Evolutionary conservation across 2,888 invertebrate species (phyloP).

Genomic region (Tribolium freemani): DNA sequence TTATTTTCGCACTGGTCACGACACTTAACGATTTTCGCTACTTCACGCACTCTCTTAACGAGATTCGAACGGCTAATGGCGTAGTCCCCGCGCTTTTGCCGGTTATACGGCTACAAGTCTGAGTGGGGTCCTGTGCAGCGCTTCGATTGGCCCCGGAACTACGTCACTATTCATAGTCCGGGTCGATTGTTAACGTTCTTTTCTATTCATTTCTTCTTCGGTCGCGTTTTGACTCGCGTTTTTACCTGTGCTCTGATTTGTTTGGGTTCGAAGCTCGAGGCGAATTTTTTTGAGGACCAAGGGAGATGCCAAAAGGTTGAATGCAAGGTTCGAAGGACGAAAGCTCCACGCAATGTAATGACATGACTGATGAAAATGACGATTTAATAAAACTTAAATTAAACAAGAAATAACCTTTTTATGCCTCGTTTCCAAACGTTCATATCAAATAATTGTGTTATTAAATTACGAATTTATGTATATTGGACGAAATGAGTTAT

Average conservation of each 20-base stretch:
- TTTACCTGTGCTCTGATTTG: slow-evolving; percentile 21
- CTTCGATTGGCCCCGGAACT: slow-evolving; percentile 48
- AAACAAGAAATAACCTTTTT: background rate
- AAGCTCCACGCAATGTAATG: background rate
- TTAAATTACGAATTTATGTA: background rate
- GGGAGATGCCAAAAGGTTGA: background rate
- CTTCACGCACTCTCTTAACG: slow-evolving; percentile 17
- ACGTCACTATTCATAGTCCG: slow-evolving; percentile 51
- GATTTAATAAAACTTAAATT: too few relatives aligned
- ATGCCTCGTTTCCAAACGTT: background rate
- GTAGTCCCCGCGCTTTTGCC: slow-evolving; percentile 52
- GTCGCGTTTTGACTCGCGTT: background rate
- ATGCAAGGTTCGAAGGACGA: background rate
- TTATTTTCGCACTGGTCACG: slow-evolving; percentile 8
- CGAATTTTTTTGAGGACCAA: background rate
- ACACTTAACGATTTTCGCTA: slow-evolving; percentile 11
- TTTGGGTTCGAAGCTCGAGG: background rate
- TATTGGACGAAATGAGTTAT: background rate
- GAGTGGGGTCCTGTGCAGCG: slow-evolving; percentile 52
- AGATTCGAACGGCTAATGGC: slow-evolving; percentile 45
- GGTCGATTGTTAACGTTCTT: slow-evolving; percentile 41
- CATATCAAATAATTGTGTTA: background rate
- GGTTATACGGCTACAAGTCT: slow-evolving; percentile 50
- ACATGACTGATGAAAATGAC: too few relatives aligned
- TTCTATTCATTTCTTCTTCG: slow-evolving; percentile 21